A percentile compares a stretch with the other conserved stretches of the same genome.
Conservation (phyloP, 2,113 vertebrate species). For the Hypanus sabinus region DNA sequence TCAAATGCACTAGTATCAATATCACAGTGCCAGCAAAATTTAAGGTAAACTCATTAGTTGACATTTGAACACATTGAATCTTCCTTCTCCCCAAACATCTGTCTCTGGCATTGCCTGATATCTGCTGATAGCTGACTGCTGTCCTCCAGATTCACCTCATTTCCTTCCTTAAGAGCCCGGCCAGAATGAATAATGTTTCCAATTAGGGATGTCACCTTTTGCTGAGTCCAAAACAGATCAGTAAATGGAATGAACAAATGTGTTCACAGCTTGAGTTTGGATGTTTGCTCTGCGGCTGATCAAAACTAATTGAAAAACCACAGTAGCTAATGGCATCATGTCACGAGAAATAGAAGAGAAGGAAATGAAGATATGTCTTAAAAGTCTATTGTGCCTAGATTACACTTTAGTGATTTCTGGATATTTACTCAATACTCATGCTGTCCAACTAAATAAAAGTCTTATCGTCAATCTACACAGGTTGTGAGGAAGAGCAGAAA, state of each 20-base stretch:
- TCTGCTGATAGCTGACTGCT: background rate
- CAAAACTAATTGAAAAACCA: background rate
- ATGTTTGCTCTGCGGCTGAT: background rate
- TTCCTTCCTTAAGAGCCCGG: background rate
- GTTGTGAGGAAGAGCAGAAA: background rate
- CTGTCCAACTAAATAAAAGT: background rate
- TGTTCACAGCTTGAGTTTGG: conserved; percentile 14
- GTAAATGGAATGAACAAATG: background rate
- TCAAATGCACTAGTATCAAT: conserved; percentile 13
- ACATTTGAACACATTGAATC: background rate
- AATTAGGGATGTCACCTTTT: conserved; percentile 29
- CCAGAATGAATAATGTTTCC: conserved; percentile 25
- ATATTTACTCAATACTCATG: background rate
- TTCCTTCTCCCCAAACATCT: conserved; percentile 23
- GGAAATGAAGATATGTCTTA: background rate
- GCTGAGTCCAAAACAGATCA: conserved; percentile 1
- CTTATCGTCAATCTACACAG: no score
- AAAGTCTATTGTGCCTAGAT: background rate
- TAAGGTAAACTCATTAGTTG: conserved; percentile 4
- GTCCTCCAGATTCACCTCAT: conserved; percentile 6
- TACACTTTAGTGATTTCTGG: background rate
- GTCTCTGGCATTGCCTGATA: conserved; percentile 14
- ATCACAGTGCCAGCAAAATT: conserved; percentile 7
- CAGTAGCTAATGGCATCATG: background rate
- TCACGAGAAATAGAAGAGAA: background rate